Conservation (phyloP, 1,140 invertebrate species). For the Meloidogyne exigua region DNA sequence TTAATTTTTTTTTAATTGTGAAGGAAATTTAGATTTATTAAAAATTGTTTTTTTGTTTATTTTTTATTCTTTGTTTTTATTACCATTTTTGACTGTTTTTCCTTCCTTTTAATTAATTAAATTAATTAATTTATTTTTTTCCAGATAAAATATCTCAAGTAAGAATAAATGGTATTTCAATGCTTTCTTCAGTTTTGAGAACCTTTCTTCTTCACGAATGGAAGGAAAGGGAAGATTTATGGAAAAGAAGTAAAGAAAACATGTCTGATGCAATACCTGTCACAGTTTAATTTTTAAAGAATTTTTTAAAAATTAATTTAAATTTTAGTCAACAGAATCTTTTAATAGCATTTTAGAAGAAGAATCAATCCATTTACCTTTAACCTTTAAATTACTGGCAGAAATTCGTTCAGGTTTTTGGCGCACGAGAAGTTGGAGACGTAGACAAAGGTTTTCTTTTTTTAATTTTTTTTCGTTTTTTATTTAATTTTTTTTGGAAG, state of each 20-base stretch:
- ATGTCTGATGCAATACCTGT: not conserved
- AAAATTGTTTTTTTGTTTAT: too few species aligned
- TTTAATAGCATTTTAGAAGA: not conserved
- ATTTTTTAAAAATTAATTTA: not conserved
- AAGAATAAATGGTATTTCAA: slow-evolving; percentile 23
- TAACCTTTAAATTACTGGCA: slow-evolving; percentile 26
- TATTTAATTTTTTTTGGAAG: not conserved
- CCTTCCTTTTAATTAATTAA: not conserved
- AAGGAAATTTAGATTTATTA: too few species aligned
- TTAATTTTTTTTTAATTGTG: too few species aligned
- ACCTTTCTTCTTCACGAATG: slow-evolving; percentile 27
- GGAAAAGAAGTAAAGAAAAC: not conserved
- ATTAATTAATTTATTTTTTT: slow-evolving; percentile 2
- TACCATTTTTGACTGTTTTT: too few species aligned
- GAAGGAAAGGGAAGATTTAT: not conserved
- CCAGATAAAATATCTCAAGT: slow-evolving; percentile 33
- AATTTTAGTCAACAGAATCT: not conserved
- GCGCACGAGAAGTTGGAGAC: slow-evolving; percentile 27
- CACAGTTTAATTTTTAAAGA: not conserved
- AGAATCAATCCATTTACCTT: slow-evolving; percentile 8
- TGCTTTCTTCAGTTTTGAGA: slow-evolving; percentile 19
- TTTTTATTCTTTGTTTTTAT: not conserved
- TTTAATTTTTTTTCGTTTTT: not conserved
- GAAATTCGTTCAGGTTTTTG: slow-evolving; percentile 36
- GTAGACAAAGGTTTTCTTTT: slow-evolving; percentile 26